Evolutionary conservation across 2,113 vertebrate genomes (phyloP).

Genomic region (Pseudorhombus dupliciocellatus): DNA sequence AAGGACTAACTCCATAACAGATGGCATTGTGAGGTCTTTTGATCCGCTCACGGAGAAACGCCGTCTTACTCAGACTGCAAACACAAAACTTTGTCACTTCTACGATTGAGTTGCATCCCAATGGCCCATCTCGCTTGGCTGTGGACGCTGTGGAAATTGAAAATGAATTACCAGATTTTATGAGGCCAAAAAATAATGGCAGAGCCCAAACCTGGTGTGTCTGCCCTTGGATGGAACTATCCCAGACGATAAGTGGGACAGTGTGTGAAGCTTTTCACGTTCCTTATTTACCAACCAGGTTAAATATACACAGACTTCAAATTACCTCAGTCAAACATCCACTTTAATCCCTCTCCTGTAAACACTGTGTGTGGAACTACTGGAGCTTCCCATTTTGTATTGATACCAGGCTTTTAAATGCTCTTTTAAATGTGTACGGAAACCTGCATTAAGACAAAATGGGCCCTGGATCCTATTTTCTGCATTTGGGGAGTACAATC

Average conservation of each 20-base stretch:
- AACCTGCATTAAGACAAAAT: background rate
- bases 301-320: background rate
- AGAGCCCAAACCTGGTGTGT: too few species aligned
- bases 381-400: background rate
- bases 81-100: too few species aligned
- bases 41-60: too few species aligned
- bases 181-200: too few species aligned
- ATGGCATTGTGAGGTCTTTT: too few species aligned
- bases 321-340: background rate
- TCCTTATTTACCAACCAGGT: background rate
- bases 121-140: too few species aligned
- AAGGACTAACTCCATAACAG: too few species aligned
- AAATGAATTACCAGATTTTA: too few species aligned
- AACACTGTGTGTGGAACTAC: background rate
- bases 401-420: background rate
- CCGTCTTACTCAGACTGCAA: too few species aligned
- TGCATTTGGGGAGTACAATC: background rate
- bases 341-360: background rate
- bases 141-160: too few species aligned
- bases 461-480: background rate
- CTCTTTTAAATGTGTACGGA: background rate
- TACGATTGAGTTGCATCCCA: too few species aligned
- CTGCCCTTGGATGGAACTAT: background rate
- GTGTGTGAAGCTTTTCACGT: background rate
- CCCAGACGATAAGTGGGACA: background rate